phyloP scores from a whole-genome alignment of 2,113 vertebrate species.

The Vulpes lagopus region DNA sequence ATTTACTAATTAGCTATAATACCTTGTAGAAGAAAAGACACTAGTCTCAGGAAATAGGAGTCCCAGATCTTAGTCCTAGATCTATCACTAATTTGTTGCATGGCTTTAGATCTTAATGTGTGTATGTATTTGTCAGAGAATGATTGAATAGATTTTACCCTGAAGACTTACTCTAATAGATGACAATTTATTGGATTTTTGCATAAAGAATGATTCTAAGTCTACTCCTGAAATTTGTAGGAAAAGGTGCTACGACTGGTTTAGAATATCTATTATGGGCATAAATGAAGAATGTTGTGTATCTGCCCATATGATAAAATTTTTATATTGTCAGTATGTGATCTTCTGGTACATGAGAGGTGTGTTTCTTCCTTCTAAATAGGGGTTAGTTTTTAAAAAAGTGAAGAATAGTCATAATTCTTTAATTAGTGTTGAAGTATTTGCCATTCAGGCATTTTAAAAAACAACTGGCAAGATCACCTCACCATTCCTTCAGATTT shows the following conservation, averaged over 20 bases:
- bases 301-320: background rate
- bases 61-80: background rate
- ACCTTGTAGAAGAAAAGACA: background rate
- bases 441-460: background rate
- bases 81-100: background rate
- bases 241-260: background rate
- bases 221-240: background rate
- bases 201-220: background rate
- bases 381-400: background rate
- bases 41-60: background rate
- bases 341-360: background rate
- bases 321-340: background rate
- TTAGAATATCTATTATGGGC: background rate
- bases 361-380: background rate
- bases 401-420: background rate
- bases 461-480: slow-evolving; percentile 4
- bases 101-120: background rate
- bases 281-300: background rate
- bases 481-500: background rate
- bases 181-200: slow-evolving; percentile 25
- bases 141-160: background rate
- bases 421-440: slow-evolving; percentile 7
- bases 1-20: background rate
- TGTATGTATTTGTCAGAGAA: background rate
- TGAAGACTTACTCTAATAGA: background rate